phyloP scores from a whole-genome alignment of 2,797 vertebrate genomes.

The Uromys caudimaculatus region DNA sequence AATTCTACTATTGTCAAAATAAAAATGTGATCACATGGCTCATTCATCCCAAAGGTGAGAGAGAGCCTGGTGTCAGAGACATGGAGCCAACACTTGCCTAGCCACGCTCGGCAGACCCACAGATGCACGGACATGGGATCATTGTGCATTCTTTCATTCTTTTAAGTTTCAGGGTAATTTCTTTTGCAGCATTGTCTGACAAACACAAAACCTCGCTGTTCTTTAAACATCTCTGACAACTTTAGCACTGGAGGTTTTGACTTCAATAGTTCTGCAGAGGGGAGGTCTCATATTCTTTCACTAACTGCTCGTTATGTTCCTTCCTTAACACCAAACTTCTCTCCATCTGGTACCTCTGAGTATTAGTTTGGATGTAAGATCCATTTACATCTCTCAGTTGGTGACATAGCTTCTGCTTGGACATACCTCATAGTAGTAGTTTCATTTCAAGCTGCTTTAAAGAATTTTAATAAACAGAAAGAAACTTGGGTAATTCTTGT shows the following conservation, averaged over 20 bases:
- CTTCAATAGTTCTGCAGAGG: not conserved
- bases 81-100: not conserved
- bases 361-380: not conserved
- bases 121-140: not conserved
- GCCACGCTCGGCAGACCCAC: not conserved
- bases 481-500: not conserved
- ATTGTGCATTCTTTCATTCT: not conserved
- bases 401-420: not conserved
- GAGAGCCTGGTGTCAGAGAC: not conserved
- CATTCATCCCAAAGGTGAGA: not conserved
- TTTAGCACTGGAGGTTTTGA: not conserved
- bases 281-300: not conserved
- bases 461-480: constrained; percentile 50
- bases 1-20: constrained; percentile 14
- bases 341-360: not conserved
- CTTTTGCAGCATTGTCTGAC: constrained; percentile 18
- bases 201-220: not conserved
- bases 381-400: not conserved
- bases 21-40: not conserved
- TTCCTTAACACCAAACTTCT: not conserved
- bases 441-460: constrained; percentile 39
- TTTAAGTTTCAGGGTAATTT: not conserved
- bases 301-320: not conserved
- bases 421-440: not conserved
- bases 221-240: not conserved